phyloP scores from a whole-genome alignment of 2,113 vertebrate species.

The Chaetodon trifascialis region DNA sequence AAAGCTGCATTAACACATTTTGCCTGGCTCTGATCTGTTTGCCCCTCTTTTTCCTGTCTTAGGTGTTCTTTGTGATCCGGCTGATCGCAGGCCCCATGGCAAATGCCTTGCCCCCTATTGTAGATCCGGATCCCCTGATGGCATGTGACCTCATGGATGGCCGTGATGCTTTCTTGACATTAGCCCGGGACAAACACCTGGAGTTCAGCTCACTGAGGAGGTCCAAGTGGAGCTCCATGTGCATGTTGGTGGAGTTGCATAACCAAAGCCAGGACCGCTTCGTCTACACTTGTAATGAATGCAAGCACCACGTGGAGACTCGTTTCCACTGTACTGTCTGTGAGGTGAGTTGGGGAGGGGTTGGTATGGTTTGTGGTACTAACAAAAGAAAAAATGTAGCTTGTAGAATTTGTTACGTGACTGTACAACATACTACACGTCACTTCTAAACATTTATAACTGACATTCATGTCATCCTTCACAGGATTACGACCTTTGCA shows the following conservation, averaged over 20 bases:
- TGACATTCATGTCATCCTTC: neutral
- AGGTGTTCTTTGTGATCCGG: slow-evolving; percentile 99
- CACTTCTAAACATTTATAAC: neutral
- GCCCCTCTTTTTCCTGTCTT: neutral
- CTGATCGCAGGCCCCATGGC: slow-evolving; percentile 93
- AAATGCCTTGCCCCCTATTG: slow-evolving; percentile 93
- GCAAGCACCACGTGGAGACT: slow-evolving; percentile 98
- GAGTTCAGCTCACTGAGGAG: slow-evolving; percentile 96
- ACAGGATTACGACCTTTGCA: slow-evolving; percentile 98
- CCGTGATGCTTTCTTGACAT: slow-evolving; percentile 95
- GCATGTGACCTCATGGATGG: slow-evolving; percentile 98
- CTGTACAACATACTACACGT: neutral
- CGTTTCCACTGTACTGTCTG: slow-evolving; percentile 98
- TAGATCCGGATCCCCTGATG: slow-evolving; percentile 94
- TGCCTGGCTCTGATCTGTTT: neutral
- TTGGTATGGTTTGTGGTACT: neutral
- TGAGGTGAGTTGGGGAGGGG: slow-evolving; percentile 86
- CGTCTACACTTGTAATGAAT: slow-evolving; percentile 98
- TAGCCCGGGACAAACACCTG: slow-evolving; percentile 97
- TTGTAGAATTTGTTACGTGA: neutral
- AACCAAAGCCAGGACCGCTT: slow-evolving; percentile 99
- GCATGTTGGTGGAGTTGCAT: slow-evolving; percentile 97
- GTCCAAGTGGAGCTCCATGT: slow-evolving; percentile 98
- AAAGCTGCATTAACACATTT: neutral
- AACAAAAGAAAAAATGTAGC: neutral